A percentile compares a stretch with the other conserved stretches of the same genome.
Evolutionary conservation across 2,797 vertebrate species (phyloP).

Genomic region (Catamblyrhynchus diadema): DNA sequence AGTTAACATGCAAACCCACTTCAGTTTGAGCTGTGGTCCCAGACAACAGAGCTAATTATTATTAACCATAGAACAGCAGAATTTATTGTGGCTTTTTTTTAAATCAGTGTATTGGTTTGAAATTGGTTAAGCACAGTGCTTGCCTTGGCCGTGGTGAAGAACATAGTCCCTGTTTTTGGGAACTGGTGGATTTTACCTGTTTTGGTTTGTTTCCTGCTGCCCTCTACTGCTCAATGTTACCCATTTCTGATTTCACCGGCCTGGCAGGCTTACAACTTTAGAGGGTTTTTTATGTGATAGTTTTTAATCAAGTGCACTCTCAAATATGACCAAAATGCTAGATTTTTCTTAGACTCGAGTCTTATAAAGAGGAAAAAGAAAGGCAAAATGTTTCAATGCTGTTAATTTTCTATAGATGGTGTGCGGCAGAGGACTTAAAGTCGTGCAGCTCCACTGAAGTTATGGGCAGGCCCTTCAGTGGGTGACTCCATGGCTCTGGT

Average conservation of each 20-base stretch:
- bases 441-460: background rate
- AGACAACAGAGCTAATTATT: background rate
- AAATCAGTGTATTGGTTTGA: background rate
- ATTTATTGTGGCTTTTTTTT: background rate
- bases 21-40: background rate
- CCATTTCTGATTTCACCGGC: background rate
- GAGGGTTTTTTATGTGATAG: background rate
- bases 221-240: background rate
- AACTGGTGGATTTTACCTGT: background rate
- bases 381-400: background rate
- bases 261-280: background rate
- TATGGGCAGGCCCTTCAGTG: background rate
- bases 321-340: background rate
- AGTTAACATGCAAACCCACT: background rate
- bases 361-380: background rate
- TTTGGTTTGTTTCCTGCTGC: constrained; percentile 32
- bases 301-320: background rate
- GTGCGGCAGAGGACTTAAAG: background rate
- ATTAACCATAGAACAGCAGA: background rate
- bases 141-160: background rate
- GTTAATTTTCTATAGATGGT: background rate
- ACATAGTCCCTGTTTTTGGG: accelerated
- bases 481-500: background rate
- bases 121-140: background rate
- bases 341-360: background rate